Evolutionary conservation across 30 jellyfish, hydroid and myxozoan genomes (phyloP).

Genomic region (Mastigias papua): DNA sequence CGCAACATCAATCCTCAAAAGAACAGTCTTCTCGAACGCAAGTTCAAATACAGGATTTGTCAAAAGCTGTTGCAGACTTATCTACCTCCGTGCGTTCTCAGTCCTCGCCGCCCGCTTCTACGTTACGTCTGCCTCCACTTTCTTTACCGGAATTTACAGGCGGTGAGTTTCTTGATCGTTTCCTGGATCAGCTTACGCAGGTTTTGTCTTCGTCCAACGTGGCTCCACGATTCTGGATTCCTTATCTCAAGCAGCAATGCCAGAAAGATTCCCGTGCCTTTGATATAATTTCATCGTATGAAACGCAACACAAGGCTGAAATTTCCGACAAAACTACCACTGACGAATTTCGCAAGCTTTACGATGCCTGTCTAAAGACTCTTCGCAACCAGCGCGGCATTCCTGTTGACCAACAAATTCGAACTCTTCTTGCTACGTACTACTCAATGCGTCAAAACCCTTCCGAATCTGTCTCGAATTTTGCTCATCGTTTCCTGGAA

Average conservation of each 20-base stretch:
- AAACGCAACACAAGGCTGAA: not conserved
- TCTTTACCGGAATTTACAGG: conserved; percentile 2
- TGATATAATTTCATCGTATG: conserved; percentile 26
- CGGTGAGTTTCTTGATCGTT: conserved; percentile 11
- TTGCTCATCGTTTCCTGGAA: conserved; percentile 33
- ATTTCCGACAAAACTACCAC: not conserved
- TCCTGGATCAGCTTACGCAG: conserved; percentile 17
- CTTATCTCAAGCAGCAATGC: conserved; percentile 39
- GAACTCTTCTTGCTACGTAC: conserved; percentile 4
- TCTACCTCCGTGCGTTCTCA: conserved; percentile 6
- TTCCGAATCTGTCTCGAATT: conserved; percentile 12
- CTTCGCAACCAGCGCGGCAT: conserved; percentile 22
- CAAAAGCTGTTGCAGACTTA: not conserved
- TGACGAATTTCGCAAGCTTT: not conserved
- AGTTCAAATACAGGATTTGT: too few species aligned
- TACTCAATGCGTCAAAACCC: conserved; percentile 31
- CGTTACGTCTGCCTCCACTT: conserved; percentile 22
- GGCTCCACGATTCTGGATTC: conserved; percentile 18
- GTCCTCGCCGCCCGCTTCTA: not conserved
- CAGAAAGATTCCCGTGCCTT: conserved; percentile 33
- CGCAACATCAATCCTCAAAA: too few species aligned
- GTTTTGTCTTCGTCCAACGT: conserved; percentile 21
- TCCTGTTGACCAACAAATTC: conserved; percentile 22
- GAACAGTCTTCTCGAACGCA: too few species aligned
- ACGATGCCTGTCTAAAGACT: conserved; percentile 10